Evolutionary conservation across 1,140 invertebrate species (phyloP).

Genomic region (Aleiodes sp.): DNA sequence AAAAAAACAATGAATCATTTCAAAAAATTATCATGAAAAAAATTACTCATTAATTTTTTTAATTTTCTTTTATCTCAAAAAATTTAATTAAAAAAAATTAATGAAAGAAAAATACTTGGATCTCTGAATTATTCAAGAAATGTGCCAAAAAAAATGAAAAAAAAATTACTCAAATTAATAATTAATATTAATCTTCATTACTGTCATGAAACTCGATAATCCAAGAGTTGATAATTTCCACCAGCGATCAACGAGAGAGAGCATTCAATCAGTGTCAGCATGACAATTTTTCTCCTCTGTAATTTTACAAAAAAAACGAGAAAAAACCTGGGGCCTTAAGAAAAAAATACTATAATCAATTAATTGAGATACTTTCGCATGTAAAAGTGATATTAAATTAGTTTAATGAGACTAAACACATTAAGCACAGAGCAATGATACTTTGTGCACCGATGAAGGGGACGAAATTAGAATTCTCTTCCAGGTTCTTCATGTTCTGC

Average conservation of each 20-base stretch:
- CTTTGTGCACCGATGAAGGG: not conserved
- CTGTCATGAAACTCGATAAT: not conserved
- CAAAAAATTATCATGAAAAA: not conserved
- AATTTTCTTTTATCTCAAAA: not conserved
- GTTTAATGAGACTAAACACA: not conserved
- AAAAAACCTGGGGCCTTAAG: not conserved
- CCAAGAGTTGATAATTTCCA: not conserved
- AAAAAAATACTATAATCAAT: not conserved
- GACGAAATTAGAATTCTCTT: not conserved
- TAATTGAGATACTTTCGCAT: not conserved
- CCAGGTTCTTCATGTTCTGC: slow-evolving; percentile 10
- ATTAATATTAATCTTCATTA: not conserved
- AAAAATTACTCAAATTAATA: too few species aligned
- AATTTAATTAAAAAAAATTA: too few species aligned
- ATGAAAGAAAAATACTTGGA: not conserved
- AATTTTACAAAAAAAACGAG: too few species aligned
- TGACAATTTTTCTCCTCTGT: not conserved
- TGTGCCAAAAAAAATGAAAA: not conserved
- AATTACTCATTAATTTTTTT: not conserved
- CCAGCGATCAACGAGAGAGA: not conserved
- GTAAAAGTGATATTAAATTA: not conserved
- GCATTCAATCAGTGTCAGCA: not conserved
- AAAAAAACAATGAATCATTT: not conserved
- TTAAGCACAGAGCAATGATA: not conserved
- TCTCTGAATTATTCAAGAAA: not conserved